Conservation (phyloP, 2,113 vertebrate species). For the Eublepharis macularius region DNA sequence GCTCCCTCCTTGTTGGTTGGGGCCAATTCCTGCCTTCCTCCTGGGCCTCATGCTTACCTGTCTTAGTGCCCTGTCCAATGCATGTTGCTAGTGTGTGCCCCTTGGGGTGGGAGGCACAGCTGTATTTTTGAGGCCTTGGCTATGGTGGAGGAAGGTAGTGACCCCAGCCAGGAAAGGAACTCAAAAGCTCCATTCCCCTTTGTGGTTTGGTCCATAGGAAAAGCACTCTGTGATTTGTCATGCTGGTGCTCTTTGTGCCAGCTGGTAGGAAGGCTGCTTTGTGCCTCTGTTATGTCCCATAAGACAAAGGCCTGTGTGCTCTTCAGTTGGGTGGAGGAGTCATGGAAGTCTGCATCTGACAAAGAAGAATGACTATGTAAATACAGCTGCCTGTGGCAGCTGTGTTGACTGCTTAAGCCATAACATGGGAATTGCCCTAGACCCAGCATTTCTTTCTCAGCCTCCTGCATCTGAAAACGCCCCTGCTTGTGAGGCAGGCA, state of each 20-base stretch:
- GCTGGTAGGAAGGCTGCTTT: not conserved
- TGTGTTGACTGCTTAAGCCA: not conserved
- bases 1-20: not conserved
- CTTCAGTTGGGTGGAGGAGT: fast-evolving
- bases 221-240: not conserved
- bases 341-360: not conserved
- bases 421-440: not conserved
- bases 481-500: no score
- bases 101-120: not conserved
- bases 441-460: no score
- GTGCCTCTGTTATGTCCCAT: not conserved
- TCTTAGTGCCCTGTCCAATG: conserved; percentile 40
- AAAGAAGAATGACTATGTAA: not conserved
- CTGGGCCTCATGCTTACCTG: not conserved
- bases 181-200: not conserved
- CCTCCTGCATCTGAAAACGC: not conserved
- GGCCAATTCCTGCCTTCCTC: not conserved
- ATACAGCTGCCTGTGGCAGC: not conserved
- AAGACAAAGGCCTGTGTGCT: fast-evolving
- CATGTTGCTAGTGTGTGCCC: conserved; percentile 44
- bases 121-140: conserved; percentile 17
- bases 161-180: conserved; percentile 17
- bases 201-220: not conserved
- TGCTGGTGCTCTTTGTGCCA: not conserved
- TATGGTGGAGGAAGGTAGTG: not conserved